phyloP scores from a whole-genome alignment of 2,888 invertebrate genomes.

The Tupiocoris notatus region DNA sequence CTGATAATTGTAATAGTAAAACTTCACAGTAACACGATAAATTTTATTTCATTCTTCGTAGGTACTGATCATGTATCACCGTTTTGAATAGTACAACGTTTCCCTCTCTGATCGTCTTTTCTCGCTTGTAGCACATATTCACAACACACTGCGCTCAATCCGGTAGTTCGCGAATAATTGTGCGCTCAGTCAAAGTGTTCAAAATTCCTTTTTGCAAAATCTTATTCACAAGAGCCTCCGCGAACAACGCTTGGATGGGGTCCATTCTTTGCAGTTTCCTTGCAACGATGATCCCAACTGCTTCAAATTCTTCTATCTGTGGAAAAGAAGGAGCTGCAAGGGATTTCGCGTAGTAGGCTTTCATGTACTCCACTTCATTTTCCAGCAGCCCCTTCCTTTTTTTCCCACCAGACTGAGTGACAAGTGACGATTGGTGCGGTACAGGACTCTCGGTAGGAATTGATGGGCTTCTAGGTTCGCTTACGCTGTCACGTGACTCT shows the following conservation, averaged over 20 bases:
- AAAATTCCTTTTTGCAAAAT: slow-evolving; percentile 19
- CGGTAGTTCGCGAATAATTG: background rate
- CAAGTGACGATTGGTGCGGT: slow-evolving; percentile 6
- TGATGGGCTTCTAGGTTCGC: no score
- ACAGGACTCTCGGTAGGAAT: background rate
- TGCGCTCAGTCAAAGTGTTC: slow-evolving; percentile 13
- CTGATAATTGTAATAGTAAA: no score
- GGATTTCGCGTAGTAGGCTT: slow-evolving; percentile 4
- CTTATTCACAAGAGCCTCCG: slow-evolving; percentile 19
- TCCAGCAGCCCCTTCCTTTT: slow-evolving; percentile 10
- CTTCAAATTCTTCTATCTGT: slow-evolving; percentile 31
- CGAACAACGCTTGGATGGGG: slow-evolving; percentile 22
- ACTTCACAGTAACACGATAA: no score
- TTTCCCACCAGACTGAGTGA: background rate
- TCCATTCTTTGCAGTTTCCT: slow-evolving; percentile 31
- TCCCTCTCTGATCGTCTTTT: no score
- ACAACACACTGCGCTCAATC: no score
- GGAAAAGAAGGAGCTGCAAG: background rate
- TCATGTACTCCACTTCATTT: background rate
- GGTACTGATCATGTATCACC: no score
- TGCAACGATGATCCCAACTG: slow-evolving; percentile 30
- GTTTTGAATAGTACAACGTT: no score
- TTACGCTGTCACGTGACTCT: no score
- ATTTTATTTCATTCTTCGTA: no score
- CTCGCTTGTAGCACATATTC: no score